Evolutionary conservation across 2,797 vertebrate genomes (phyloP).

Genomic region (Corythornis leucogaster): DNA sequence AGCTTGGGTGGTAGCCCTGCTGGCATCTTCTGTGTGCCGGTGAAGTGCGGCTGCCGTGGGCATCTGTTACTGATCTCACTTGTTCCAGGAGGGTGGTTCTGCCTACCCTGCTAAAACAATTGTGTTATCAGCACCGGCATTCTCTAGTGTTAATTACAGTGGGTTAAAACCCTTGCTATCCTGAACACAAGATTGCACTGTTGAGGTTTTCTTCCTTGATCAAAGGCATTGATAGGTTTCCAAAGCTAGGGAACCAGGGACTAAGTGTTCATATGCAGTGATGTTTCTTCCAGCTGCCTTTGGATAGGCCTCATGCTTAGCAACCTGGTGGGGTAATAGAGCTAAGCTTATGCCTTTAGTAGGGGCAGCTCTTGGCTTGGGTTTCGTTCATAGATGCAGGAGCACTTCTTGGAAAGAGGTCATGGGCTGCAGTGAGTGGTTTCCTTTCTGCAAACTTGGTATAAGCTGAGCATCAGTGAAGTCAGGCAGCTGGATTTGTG

Average conservation of each 20-base stretch:
- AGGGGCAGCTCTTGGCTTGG: neutral
- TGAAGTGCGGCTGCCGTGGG: accelerated
- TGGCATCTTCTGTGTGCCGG: neutral
- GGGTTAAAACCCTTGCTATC: neutral
- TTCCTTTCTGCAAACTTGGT: neutral
- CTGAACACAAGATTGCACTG: neutral
- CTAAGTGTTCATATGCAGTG: accelerated
- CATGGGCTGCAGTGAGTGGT: neutral
- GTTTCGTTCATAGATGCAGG: neutral
- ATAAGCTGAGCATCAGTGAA: neutral
- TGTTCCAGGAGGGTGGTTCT: neutral
- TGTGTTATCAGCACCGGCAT: neutral
- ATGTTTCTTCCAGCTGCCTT: neutral
- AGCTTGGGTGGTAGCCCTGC: neutral
- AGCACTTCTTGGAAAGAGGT: neutral
- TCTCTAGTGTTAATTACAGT: neutral
- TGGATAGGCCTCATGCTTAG: neutral
- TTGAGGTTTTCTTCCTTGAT: neutral
- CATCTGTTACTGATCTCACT: neutral
- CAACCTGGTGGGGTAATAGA: neutral
- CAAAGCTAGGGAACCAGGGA: neutral
- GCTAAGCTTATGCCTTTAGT: neutral
- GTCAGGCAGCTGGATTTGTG: neutral
- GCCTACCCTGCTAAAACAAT: neutral
- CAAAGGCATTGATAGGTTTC: neutral